Evolutionary conservation across 2,797 vertebrate genomes (phyloP), one percentile per base, ranked within the genome.

Genomic region (Pteropus rufus): DNA sequence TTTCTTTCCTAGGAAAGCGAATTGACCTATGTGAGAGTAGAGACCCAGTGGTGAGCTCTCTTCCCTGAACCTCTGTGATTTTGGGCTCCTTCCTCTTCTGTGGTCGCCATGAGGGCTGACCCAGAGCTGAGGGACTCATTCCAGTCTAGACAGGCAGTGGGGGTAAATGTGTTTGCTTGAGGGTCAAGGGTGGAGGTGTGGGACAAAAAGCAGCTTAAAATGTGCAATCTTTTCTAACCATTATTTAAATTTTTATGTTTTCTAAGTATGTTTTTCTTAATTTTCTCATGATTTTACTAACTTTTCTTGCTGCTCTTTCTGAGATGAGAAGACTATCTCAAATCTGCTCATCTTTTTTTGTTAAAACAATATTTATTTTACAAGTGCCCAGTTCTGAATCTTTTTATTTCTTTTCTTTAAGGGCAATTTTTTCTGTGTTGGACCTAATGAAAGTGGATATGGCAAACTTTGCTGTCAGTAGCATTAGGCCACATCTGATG

Each of bases 381-480:
- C 5, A 21, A 0, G 11, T 54, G 41, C 36, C 44, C 15, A 8
- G 10, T 88, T 80, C 65, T 96, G 31, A 94, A 19, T 73, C 39
- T 26, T 91, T 93, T 95, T 94, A 86, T 96, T 89, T 97, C 95
- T 81, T 91, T 94, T 97, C 95, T 97, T 98, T 49, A 97, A 99
- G 99, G 98, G 99, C 98, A 6, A 99, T 99, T 97, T 99, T 99
- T 98, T 99, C 99, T 67, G 99, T 99, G 64, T 98, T 99, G 98
- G 99, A 99, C 98, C 98, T 99, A 94, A 99, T 99, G 99, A 99
- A 99, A 98, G 98, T 99, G 89, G 99, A 99, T 98, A 99, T 99
- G 99, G 99, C 99, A 24, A 99, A 99, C 98, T 99, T 99, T 97
- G 99, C 99, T 70, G 97, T 99, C 97, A 99, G 97, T 97, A 99